Base-by-base conservation (phyloP, 2,113 vertebrate species). In the Centropristis striata region DNA sequence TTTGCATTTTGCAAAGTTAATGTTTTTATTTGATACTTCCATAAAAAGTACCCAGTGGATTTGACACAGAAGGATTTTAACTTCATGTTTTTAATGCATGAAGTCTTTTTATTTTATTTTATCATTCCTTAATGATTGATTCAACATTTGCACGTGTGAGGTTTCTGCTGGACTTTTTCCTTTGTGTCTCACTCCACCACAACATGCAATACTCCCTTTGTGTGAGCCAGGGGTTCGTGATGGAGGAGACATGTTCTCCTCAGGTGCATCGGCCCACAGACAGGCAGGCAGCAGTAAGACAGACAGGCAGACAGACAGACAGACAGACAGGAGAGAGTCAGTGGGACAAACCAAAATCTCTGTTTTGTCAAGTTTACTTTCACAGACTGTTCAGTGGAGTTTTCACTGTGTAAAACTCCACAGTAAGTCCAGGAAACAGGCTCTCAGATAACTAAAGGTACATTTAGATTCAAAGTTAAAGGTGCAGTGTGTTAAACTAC, bases 171-270 rank as follows among this genome's bases (percentile, higher is more conserved):
- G 73, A 58, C 27, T 2, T 27, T 66, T 66, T 47, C 57, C 69
- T 32, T 58, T 4, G 3, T 7, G 44, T 69, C n/a, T 77, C 70
- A 71, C 85, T 86, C 64, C 66, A 81, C 78, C 78, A 86, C 84
- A 69, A 86, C 91, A 89, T 90, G 89, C 91, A 92, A 88, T 91
- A 88, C 86, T 71, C 70, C 74, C 73, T 79, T 90, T 80, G 53
- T 63, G 46, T 59, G 61, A 41, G 58, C 58, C 39, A 50, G 61
- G 37, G 53, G 75, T 76, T 75, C 8, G 49, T 51, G 46, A 61
- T 75, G 74, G 83, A 87, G 78, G 81, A 75, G 27, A 73, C 73
- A 66, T 82, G 87, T 86, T 92, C 80, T 78, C 73, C 86, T 86
- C 84, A 91, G 81, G 75, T 90, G 79, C 49, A 4, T 67, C 57